These are phyloP conservation scores for Zygaena filipendulae DNA, from an alignment of 2,888 invertebrate species.

Conservation along the genomic window DNA sequence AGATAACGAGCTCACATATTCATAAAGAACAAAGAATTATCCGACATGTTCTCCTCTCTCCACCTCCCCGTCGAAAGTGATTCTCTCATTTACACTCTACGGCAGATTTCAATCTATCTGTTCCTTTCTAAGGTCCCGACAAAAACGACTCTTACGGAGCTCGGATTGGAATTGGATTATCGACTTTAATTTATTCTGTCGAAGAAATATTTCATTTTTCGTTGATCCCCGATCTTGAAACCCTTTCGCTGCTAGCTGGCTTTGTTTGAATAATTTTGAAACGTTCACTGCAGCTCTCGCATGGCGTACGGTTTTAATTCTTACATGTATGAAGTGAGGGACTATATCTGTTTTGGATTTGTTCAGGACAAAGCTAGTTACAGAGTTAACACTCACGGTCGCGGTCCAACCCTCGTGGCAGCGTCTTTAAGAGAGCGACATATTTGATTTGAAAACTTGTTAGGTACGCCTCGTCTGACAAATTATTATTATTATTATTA, in stretches of 20 bases:
- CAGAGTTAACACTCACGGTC: slow-evolving; percentile 54
- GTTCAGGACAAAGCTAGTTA: slow-evolving; percentile 50
- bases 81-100: slow-evolving; percentile 66
- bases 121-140: slow-evolving; percentile 51
- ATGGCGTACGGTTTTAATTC: slow-evolving; percentile 63
- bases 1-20: slow-evolving; percentile 68
- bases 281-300: slow-evolving; percentile 51
- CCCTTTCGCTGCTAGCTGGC: slow-evolving; percentile 49
- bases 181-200: slow-evolving; percentile 64
- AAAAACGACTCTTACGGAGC: slow-evolving; percentile 41
- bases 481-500: too few species aligned
- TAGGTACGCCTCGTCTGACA: slow-evolving; percentile 66
- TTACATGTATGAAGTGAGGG: slow-evolving; percentile 54
- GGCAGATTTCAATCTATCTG: slow-evolving; percentile 60
- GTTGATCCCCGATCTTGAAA: slow-evolving; percentile 47
- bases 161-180: slow-evolving; percentile 50
- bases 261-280: slow-evolving; percentile 45
- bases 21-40: slow-evolving; percentile 69
- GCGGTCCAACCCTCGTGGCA: slow-evolving; percentile 59
- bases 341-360: slow-evolving; percentile 42
- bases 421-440: slow-evolving; percentile 69
- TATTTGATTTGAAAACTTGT: slow-evolving; percentile 69
- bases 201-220: slow-evolving; percentile 66
- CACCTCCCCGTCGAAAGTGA: slow-evolving; percentile 42
- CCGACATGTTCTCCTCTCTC: slow-evolving; percentile 45